Evolutionary conservation across 2,888 invertebrate species (phyloP), one percentile per base, ranked within the genome.

Genomic region (Anaspis maculata): DNA sequence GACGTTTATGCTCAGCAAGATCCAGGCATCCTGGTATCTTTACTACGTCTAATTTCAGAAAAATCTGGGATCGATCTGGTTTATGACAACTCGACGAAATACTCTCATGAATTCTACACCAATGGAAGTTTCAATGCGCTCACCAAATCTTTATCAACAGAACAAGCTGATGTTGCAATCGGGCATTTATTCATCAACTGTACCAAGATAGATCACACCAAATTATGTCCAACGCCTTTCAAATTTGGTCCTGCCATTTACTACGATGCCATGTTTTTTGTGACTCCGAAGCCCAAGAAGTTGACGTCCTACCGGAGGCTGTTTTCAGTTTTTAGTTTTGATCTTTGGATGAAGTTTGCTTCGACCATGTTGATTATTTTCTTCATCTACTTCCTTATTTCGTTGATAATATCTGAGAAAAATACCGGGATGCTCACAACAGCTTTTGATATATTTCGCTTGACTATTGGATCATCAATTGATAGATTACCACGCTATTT

Each of bases 171-270:
- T n/a, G n/a, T n/a, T n/a, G n/a, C n/a, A n/a, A n/a, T n/a, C n/a
- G n/a, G n/a, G n/a, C 48, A 38, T 24, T 34, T 50, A 9, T 44
- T 41, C 10, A 50, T 48, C 40, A 47, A 48, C 13, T 19, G n/a
- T n/a, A n/a, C n/a, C n/a, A n/a, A n/a, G n/a, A n/a, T n/a, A n/a
- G n/a, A n/a, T n/a, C n/a, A n/a, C n/a, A n/a, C n/a, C 5, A 9
- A 5, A 9, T 6, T 19, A 19, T 19, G 5, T 9, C 5, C 5
- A 9, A 9, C 19, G 19, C 5, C 9, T 9, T 5, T 19, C 10
- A 19, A 39, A 27, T 43, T 41, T 15, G 50, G 50, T 2, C 41
- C 45, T 2, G 26, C 44, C 24, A 19, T 49, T 4, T 44, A 40
- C 15, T 32, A 41, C 2, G 49, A 48, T 14, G 15, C 26, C 14